These are phyloP conservation scores for Suncus etruscus DNA, from an alignment of 2,113 vertebrate genomes.

Conservation along the genomic window DNA sequence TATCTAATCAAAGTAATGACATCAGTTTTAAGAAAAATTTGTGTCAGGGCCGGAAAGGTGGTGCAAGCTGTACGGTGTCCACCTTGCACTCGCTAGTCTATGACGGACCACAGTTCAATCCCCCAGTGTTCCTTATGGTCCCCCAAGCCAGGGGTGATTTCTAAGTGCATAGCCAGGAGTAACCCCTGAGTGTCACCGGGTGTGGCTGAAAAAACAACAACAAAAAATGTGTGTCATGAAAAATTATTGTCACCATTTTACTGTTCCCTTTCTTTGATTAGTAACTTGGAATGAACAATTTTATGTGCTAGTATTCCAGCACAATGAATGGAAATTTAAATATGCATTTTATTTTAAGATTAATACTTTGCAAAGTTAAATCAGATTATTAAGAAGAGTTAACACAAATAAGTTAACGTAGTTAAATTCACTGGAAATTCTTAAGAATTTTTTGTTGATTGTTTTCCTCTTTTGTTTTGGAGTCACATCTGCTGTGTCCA, in stretches of 20 bases:
- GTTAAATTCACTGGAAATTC: background rate
- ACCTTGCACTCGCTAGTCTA: no score
- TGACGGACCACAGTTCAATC: no score
- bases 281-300: background rate
- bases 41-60: no score
- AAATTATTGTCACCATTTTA: slow-evolving; percentile 20
- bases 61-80: no score
- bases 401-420: background rate
- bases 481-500: no score
- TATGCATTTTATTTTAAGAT: background rate
- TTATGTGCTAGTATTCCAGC: background rate
- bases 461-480: no score
- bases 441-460: background rate
- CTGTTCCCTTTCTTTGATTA: slow-evolving; percentile 9
- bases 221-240: background rate
- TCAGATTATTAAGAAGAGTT: slow-evolving; percentile 9
- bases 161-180: no score
- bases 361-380: background rate
- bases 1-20: background rate
- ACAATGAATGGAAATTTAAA: background rate
- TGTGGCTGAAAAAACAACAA: no score
- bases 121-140: no score
- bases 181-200: no score
- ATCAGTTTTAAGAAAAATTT: background rate
- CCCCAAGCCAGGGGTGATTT: no score